Conservation (phyloP, 2,888 invertebrate species). For the Protophormia terraenovae region DNA sequence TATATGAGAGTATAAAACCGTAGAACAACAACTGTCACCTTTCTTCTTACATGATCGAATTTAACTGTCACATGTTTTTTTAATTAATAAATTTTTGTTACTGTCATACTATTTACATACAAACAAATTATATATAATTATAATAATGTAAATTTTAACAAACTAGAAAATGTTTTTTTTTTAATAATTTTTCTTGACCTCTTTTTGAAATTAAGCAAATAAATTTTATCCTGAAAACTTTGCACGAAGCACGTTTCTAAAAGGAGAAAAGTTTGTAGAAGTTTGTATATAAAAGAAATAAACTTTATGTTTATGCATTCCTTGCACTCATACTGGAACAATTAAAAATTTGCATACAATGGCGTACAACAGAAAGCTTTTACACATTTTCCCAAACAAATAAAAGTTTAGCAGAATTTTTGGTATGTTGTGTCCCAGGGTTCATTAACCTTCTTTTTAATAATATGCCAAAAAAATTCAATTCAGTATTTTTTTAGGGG, state of each 20-base stretch:
- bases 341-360: constrained; percentile 51
- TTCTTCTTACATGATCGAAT: not conserved
- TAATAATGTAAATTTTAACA: too few relatives aligned
- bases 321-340: too few relatives aligned
- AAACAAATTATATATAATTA: too few relatives aligned
- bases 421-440: constrained; percentile 5
- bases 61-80: not conserved
- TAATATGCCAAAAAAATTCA: constrained; percentile 60
- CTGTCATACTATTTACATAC: too few relatives aligned
- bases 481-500: constrained; percentile 46
- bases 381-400: constrained; percentile 5
- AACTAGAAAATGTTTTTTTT: not conserved
- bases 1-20: too few relatives aligned
- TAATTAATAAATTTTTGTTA: not conserved
- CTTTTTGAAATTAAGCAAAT: constrained; percentile 9
- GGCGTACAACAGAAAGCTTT: constrained; percentile 14
- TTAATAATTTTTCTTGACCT: constrained; percentile 43
- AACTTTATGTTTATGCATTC: not conserved
- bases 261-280: not conserved
- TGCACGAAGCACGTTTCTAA: constrained; percentile 20
- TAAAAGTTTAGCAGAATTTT: constrained; percentile 9
- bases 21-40: not conserved
- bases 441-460: constrained; percentile 55
- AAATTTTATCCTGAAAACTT: not conserved
- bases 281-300: too few relatives aligned